A percentile compares a stretch with the other conserved stretches of the same genome.
These are phyloP conservation scores for Gymnothorax reevesii DNA, from an alignment of 2,797 vertebrate species.

Conservation along the genomic window DNA sequence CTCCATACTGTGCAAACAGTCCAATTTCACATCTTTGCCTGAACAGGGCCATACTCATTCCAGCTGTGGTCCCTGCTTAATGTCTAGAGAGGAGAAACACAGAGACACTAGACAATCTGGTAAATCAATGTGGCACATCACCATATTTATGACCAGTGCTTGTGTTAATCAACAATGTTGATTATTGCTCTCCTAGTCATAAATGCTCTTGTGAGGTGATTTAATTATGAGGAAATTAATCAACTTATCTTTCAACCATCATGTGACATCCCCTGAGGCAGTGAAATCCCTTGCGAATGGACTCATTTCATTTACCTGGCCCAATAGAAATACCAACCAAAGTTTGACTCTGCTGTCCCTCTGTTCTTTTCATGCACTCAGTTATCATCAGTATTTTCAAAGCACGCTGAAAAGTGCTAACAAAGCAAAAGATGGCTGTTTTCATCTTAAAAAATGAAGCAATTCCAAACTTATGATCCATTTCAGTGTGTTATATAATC, in stretches of 20 bases:
- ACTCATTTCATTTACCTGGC: conserved; percentile 52
- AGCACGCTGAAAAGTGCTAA: background rate
- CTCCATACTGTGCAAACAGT: conserved; percentile 21
- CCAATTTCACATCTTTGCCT: conserved; percentile 18
- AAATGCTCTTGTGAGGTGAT: background rate
- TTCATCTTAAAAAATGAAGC: background rate
- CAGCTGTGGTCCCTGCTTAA: conserved; percentile 23
- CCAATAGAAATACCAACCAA: conserved; percentile 57
- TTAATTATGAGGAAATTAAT: conserved; percentile 13
- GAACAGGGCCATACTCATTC: conserved; percentile 20
- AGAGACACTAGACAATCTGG: conserved; percentile 18
- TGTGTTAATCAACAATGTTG: conserved; percentile 3
- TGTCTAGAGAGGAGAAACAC: background rate
- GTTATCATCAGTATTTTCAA: background rate
- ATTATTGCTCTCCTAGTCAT: background rate
- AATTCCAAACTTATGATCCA: background rate
- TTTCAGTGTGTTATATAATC: background rate
- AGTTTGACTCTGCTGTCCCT: conserved; percentile 13
- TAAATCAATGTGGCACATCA: conserved; percentile 25
- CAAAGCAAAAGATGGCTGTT: background rate
- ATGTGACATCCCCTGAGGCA: conserved; percentile 28
- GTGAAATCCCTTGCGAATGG: conserved; percentile 52
- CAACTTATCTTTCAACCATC: conserved; percentile 55
- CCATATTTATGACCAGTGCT: background rate
- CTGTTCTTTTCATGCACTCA: background rate